Evolutionary conservation across 2,797 vertebrate genomes (phyloP).

Genomic region (Eulemur coronatus): DNA sequence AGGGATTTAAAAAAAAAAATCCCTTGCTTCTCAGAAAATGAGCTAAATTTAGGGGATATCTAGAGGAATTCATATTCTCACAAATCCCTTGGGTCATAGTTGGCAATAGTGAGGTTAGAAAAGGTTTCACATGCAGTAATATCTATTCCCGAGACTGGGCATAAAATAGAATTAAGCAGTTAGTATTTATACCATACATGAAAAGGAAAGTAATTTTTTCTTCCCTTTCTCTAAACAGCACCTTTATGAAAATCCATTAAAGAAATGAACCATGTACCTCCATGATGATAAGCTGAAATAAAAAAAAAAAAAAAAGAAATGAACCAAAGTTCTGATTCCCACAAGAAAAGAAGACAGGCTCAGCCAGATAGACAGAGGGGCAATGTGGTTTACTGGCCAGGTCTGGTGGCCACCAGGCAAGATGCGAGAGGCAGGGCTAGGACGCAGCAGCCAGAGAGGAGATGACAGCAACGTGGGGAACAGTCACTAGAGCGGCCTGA

Average conservation of each 20-base stretch:
- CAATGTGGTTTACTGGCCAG: background rate
- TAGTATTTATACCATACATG: background rate
- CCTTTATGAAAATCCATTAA: background rate
- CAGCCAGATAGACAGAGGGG: background rate
- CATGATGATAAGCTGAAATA: no score
- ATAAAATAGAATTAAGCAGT: background rate
- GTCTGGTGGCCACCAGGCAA: background rate
- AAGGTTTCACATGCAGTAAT: background rate
- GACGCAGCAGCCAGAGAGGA: background rate
- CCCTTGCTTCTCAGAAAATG: background rate
- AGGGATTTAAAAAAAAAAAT: background rate
- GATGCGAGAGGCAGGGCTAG: background rate
- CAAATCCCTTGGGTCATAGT: background rate
- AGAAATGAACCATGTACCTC: background rate
- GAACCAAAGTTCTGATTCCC: background rate
- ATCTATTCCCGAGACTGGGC: background rate
- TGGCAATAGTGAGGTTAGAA: background rate
- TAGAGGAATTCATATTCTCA: background rate
- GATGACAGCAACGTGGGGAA: background rate
- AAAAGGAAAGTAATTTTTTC: background rate
- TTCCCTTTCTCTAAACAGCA: background rate
- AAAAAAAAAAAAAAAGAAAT: background rate
- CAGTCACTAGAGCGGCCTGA: fast-evolving
- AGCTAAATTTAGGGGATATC: background rate
- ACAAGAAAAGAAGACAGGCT: background rate